Evolutionary conservation across 53 echinoderm and acorn worm species (phyloP), one percentile per base, ranked within the genome.

Genomic region (Hippasteria phrygiana): DNA sequence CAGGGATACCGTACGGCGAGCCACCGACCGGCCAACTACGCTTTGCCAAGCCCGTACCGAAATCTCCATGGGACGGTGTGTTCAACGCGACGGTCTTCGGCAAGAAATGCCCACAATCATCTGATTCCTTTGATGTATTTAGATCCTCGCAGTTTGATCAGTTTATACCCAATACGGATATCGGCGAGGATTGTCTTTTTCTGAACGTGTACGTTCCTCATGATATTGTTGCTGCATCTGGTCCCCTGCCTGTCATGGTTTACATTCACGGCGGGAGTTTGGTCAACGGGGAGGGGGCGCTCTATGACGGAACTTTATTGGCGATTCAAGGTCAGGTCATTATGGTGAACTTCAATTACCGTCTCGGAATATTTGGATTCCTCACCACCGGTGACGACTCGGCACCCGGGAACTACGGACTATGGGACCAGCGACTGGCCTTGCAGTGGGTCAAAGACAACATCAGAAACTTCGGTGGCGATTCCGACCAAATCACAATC

Each of bases 321-420:
- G 34, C 67, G 34, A 8, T 66, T 0, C 67, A 66, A 13, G 67
- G 67, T 16, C 35, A 36, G 11, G 67, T 66, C 34, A 17, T 66
- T 13, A 26, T 66, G 34, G 67, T 66, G 67, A 66, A 34, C 12
- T 10, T 36, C 67, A 93, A 95, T 71, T 95, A 91, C 39, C 81
- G 93, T 72, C 85, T 91, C 24, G 92, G 87, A 26, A 63, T 73
- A 11, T 88, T 95, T 27, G 95, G 95, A 39, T 95, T 93, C 75
- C 43, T 92, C 10, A 88, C 75, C 62, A 86, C 88, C 10, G 79
- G 46, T 13, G 88, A 92, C 53, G 75, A 83, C 70, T 74, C 70
- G 7, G 87, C 92, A 9, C 56, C 43, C 33, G 87, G 87, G 37
- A 92, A 92, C 65, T 82, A 81, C 47, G 92, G 82, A 29, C 88